Base-by-base conservation (phyloP, 2,797 vertebrate genomes). In the Hephaestus fuliginosus region DNA sequence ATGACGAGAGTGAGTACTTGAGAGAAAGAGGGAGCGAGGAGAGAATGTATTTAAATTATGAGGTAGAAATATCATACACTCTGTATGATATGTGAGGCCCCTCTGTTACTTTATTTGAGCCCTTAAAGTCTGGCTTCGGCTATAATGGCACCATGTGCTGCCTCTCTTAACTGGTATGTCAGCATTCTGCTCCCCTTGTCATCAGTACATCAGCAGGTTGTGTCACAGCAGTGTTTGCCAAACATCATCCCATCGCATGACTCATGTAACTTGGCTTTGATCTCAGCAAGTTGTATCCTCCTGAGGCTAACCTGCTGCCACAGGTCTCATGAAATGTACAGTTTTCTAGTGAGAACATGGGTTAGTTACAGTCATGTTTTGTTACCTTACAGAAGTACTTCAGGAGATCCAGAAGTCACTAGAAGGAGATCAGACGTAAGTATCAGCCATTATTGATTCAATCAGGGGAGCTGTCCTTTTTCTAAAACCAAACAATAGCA, bases 361-460 rank as follows among this genome's bases (percentile, higher is more conserved):
- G 3, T 57, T 20, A 53, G 3, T 78, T 25, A 74, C 2, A 25
- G 1, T 67, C 1, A 0, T 76, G 8, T 70, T 74, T 55, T 80
- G 6, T 81, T 85, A 61, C 36, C 28, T 74, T 87, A 39, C 93
- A 99, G 98, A 94, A 82, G 98, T 99, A 74, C 97, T 99, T 82
- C 97, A 97, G 88, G 98, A 99, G 93, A 97, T 99, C 89, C 98
- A 99, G 93, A 98, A 96, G 90, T 97, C 98, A 11, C 94, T 99
- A 89, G 98, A 99, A 93, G 96, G 95, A 30, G 95, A 96, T 66
- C 96, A 95, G 77, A 95, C 81, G 98, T 99, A 89, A 97, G 98
- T 96, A 67, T 63, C 49, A 15, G 8, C 22, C 5, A 9, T 4
- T 49, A 7, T 10, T 48, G 2, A n/a, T 15, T 51, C 13, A 56